Base-by-base conservation (phyloP, 1,140 invertebrate species). In the Saxidomus purpurata region DNA sequence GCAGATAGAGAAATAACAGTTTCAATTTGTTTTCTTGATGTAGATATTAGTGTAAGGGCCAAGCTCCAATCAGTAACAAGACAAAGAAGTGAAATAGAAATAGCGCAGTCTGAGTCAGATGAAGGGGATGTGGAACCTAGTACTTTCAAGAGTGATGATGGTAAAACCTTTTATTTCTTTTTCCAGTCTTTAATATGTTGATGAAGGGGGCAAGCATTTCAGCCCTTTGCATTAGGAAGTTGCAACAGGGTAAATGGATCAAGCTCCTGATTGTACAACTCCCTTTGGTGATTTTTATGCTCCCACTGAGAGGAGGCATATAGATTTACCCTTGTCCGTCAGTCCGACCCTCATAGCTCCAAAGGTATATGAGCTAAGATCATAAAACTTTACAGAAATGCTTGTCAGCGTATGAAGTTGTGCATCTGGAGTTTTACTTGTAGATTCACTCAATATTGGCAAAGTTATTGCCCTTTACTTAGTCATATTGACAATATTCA, bases 21-120 rank as follows among this genome's bases (percentile, higher is more conserved):
- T 59, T 59, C 52, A 59, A 59, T 59, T 59, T 59, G 52, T 59
- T 59, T 59, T 59, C 52, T 59, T 59, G 52, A 59, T 59, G 52
- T 59, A 59, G 52, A 59, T 59, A 59, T 59, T 11, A 59, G 52
- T 59, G 52, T 59, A 59, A 59, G 52, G 52, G 52, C 52, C 52
- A 59, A 59, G 52, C 52, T 59, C 52, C 52, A 59, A 59, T 59
- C 52, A 59, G 52, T 59, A 59, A 59, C 52, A 59, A 59, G 52
- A 59, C 52, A 59, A 59, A 59, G 52, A 59, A 59, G 52, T 59
- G 52, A 59, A 59, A 59, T 59, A 59, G 52, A 59, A 59, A 59
- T 59, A 59, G n/a, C 52, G 52, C 52, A 59, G 52, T 59, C 52
- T 59, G 52, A 59, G 52, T 59, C 52, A 59, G 52, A 59, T 59